Evolutionary conservation across 2,888 invertebrate genomes (phyloP).

Genomic region (Chrysodeixis includens): DNA sequence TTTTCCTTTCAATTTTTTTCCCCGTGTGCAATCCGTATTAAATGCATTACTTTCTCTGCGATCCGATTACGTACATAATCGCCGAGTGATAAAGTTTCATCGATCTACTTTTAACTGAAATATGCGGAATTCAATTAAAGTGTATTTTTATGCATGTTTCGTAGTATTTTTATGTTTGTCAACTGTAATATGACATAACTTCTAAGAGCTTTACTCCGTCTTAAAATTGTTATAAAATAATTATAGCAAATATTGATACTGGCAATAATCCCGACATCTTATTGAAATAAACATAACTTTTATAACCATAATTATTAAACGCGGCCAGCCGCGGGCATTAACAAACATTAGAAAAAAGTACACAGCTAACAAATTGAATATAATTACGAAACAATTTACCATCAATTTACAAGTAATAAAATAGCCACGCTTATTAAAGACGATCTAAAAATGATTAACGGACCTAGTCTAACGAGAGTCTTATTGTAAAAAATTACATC

Average conservation of each 20-base stretch:
- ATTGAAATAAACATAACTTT: slow-evolving; percentile 1
- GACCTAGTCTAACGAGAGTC: slow-evolving; percentile 43
- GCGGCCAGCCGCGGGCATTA: background rate
- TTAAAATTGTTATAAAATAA: background rate
- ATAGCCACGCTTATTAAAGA: slow-evolving; percentile 38
- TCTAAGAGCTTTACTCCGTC: background rate
- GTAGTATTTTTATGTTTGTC: background rate
- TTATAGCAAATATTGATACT: background rate
- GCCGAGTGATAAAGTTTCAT: slow-evolving; percentile 73
- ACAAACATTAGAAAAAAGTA: slow-evolving; percentile 19
- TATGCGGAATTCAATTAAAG: slow-evolving; percentile 65
- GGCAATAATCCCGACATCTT: background rate
- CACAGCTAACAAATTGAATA: slow-evolving; percentile 21
- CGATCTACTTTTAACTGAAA: slow-evolving; percentile 65
- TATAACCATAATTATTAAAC: slow-evolving; percentile 10
- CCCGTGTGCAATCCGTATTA: slow-evolving; percentile 71
- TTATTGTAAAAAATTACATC: slow-evolving; percentile 59
- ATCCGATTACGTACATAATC: slow-evolving; percentile 78
- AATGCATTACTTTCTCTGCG: slow-evolving; percentile 84
- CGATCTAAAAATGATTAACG: slow-evolving; percentile 56
- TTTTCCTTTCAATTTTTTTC: slow-evolving; percentile 82
- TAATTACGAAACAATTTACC: slow-evolving; percentile 49
- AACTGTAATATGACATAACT: background rate
- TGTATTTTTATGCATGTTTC: slow-evolving; percentile 27
- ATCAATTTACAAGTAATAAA: slow-evolving; percentile 54